phyloP scores from a whole-genome alignment of 2,888 invertebrate genomes.

The Heteromurus nitidus region DNA sequence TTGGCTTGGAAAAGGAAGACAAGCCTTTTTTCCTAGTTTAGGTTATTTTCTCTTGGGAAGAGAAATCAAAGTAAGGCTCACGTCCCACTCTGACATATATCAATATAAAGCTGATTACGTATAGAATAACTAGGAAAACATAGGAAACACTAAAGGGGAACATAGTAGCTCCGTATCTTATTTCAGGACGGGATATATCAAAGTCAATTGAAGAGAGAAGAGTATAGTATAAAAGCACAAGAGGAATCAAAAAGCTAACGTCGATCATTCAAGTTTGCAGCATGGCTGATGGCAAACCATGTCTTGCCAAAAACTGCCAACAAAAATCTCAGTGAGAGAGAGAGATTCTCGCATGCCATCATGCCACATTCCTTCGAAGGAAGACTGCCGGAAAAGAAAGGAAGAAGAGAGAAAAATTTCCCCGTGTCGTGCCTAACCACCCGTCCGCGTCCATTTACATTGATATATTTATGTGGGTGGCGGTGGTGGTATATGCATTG shows the following conservation, averaged over 20 bases:
- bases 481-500: too few relatives aligned
- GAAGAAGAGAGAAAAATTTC: too few relatives aligned
- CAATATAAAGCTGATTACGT: slow-evolving; percentile 3
- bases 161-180: too few relatives aligned
- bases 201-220: too few relatives aligned
- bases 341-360: neutral
- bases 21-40: neutral
- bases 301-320: neutral
- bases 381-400: neutral
- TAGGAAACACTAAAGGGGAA: too few relatives aligned
- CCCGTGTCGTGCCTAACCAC: too few relatives aligned
- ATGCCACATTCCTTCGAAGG: too few relatives aligned
- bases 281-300: neutral
- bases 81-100: slow-evolving; percentile 13
- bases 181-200: too few relatives aligned
- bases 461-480: too few relatives aligned
- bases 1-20: slow-evolving; percentile 2
- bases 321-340: too few relatives aligned
- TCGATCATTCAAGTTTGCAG: neutral
- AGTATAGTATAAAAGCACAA: neutral
- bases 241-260: neutral
- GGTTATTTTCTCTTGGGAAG: slow-evolving; percentile 12
- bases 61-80: slow-evolving; percentile 19
- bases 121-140: too few relatives aligned
- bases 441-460: too few relatives aligned